Evolutionary conservation across 2,797 vertebrate genomes (phyloP), one percentile per base, ranked within the genome.

Genomic region (Helarctos malayanus): DNA sequence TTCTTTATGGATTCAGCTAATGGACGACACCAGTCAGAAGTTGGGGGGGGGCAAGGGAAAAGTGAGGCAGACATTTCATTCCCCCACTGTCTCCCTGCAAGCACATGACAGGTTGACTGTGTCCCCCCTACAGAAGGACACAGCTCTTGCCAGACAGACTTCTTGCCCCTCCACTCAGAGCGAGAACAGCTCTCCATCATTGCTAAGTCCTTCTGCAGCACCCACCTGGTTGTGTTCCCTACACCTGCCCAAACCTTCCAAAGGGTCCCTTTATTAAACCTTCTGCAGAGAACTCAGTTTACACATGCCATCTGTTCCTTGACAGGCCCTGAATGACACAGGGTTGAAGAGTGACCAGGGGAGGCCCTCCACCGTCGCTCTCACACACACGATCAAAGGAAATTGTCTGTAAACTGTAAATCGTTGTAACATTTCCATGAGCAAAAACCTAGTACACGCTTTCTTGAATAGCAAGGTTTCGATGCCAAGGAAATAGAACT

Each of bases 401-500:
- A 94, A 93, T 32, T 29, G 7, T 35, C 73, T 96, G 76, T 81
- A 90, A 97, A 95, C 92, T 92, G 88, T 93, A 90, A 95, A 88
- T 91, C 2, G 0, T 38, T 45, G 0, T n/a, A 90, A 83, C 19
- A 73, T 90, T 93, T 95, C 84, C 81, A 68, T 7, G 25, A 95
- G 94, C 49, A 92, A 89, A 68, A 96, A 96, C 25, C 73, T 69
- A 88, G 75, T 61, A 75, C 32, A 97, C 75, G 88, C 65, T 88
- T 96, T 73, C 85, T 73, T 96, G 65, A 95, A 79, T 82, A 91
- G 38, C n/a, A 81, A 97, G 54, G 29, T 94, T 97, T 97, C 57
- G n/a, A 91, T 92, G 97, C 97, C 95, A 98, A 97, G 80, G 84
- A 93, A 97, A 95, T 52, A 78, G 38, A 49, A 97, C 57, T 95